Evolutionary conservation across 1,140 invertebrate genomes (phyloP).

Genomic region (Scaptodrosophila lebanonensis): DNA sequence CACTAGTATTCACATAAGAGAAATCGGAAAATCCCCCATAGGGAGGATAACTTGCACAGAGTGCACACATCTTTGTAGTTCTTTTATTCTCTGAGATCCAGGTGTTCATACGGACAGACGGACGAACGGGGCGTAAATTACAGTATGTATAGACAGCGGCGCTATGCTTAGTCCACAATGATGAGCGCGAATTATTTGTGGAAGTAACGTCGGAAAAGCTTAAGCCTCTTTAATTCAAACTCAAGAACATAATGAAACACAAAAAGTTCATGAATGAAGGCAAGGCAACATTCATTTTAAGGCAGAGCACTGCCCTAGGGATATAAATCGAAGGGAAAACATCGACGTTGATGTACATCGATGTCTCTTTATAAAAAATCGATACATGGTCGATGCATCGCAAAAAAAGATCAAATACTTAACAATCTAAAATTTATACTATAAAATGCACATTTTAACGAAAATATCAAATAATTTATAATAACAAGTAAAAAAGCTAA

Average conservation of each 20-base stretch:
- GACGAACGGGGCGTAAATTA: conserved; percentile 81
- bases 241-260: conserved; percentile 87
- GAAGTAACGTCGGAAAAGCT: conserved; percentile 83
- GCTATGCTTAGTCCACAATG: conserved; percentile 85
- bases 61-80: conserved; percentile 77
- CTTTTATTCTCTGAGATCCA: conserved; percentile 81
- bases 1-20: no score
- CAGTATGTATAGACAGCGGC: conserved; percentile 82
- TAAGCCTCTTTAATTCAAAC: conserved; percentile 79
- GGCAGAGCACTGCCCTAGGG: conserved; percentile 85
- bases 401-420: no score
- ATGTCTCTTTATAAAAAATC: no score
- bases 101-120: conserved; percentile 83
- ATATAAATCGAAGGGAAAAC: no score
- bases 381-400: no score
- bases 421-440: no score
- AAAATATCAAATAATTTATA: no score
- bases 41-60: no score
- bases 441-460: no score
- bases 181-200: conserved; percentile 86
- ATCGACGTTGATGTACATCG: no score
- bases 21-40: no score
- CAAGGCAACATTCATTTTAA: conserved; percentile 92
- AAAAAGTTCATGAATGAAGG: conserved; percentile 94
- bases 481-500: no score